Percentiles rank a stretch among this genome's conserved stretches.
Conservation (phyloP, 2,113 vertebrate genomes). For the Daphoenositta chrysoptera region DNA sequence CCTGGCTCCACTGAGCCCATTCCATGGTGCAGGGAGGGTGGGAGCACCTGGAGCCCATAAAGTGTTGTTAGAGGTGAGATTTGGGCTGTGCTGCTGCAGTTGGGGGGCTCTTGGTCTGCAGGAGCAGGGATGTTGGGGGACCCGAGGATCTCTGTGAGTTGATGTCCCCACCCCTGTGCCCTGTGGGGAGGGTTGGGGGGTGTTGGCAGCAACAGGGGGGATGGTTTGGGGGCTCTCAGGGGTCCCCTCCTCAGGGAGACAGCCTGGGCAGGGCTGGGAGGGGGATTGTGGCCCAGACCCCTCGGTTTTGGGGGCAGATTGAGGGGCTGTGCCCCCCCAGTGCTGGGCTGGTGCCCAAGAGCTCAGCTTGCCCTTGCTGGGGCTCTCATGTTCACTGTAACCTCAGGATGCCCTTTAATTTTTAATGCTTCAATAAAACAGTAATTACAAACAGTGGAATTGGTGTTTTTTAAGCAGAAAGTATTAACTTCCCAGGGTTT, state of each 20-base stretch:
- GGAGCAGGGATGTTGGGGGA: rapidly evolving
- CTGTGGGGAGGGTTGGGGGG: not conserved
- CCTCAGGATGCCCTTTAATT: not conserved
- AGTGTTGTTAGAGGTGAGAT: not conserved
- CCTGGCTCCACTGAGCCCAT: not conserved
- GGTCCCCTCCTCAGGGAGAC: too few relatives aligned
- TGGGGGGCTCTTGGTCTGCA: not conserved
- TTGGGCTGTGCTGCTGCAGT: not conserved
- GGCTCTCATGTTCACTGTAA: not conserved
- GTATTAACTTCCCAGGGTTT: constrained; percentile 66
- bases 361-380: not conserved
- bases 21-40: rapidly evolving
- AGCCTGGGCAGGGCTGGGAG: not conserved
- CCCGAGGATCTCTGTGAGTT: not conserved
- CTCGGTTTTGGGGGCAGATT: not conserved
- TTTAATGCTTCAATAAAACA: constrained; percentile 52
- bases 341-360: not conserved
- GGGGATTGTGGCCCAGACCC: not conserved
- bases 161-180: rapidly evolving
- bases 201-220: not conserved
- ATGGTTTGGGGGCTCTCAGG: not conserved
- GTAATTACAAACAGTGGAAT: constrained; percentile 54
- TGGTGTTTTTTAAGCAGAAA: constrained; percentile 51
- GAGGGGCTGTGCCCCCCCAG: too few relatives aligned
- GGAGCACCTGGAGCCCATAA: not conserved